A percentile compares a stretch with the other conserved stretches of the same genome.
phyloP scores from a whole-genome alignment of 2,888 invertebrate species.

The Harmothoe impar region DNA sequence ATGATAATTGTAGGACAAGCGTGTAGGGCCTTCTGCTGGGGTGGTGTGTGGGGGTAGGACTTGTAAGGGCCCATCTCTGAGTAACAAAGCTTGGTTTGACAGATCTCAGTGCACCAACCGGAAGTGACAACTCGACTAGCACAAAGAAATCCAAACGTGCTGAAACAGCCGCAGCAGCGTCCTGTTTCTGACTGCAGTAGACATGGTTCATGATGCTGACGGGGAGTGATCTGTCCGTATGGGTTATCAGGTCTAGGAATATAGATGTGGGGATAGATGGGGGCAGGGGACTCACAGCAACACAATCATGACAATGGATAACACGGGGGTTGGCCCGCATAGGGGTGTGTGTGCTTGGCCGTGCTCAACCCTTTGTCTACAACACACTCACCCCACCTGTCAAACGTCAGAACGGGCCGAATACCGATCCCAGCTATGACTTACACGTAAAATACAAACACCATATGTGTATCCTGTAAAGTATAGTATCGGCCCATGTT shows the following conservation, averaged over 20 bases:
- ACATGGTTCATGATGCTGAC: background rate
- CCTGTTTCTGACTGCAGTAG: background rate
- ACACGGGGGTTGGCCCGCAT: conserved; percentile 30
- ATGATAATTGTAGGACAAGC: too few species aligned
- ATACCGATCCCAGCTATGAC: background rate
- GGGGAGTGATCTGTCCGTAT: background rate
- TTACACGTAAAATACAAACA: background rate
- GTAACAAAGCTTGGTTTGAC: conserved; percentile 42
- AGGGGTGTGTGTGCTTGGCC: background rate
- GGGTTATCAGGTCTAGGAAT: background rate
- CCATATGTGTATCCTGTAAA: background rate
- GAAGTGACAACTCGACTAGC: background rate
- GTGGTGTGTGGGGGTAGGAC: background rate
- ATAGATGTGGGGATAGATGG: background rate
- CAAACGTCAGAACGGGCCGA: conserved; percentile 17
- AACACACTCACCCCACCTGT: background rate
- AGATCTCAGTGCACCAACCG: conserved; percentile 40
- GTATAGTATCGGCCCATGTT: background rate
- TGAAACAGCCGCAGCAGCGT: background rate
- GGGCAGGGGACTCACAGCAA: background rate
- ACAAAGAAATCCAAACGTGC: conserved; percentile 37
- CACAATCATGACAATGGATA: conserved; percentile 36
- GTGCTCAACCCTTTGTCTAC: conserved; percentile 43
- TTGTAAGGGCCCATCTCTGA: conserved; percentile 12
- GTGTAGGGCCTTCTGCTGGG: too few species aligned